Conservation (phyloP, 2,888 invertebrate species). For the Nysson spinosus region DNA sequence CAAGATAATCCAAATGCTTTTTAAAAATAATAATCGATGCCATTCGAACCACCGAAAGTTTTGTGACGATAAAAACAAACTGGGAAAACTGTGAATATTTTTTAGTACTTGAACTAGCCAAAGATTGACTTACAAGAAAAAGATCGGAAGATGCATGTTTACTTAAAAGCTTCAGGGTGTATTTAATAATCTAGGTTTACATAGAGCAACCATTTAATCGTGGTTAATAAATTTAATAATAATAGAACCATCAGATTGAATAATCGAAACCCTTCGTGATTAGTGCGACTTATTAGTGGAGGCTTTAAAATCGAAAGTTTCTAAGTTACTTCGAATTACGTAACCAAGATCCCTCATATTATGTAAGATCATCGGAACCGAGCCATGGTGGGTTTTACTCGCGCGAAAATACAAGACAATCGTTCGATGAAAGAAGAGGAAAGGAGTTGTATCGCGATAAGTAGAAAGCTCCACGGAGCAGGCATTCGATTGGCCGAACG, state of each 20-base stretch:
- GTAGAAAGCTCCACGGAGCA: constrained; percentile 47
- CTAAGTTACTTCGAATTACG: constrained; percentile 15
- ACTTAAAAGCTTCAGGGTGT: too few species aligned
- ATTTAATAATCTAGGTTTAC: too few species aligned
- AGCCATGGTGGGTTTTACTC: constrained; percentile 22
- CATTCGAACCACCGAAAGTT: neutral
- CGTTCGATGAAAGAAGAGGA: constrained; percentile 30
- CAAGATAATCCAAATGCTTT: constrained; percentile 71
- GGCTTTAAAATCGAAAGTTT: neutral
- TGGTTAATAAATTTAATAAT: too few species aligned
- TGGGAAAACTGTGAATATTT: too few species aligned
- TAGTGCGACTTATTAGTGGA: too few species aligned
- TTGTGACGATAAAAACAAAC: too few species aligned
- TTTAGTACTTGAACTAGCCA: too few species aligned
- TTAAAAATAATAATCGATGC: constrained; percentile 32
- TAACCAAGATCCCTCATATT: constrained; percentile 19
- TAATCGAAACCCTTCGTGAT: too few species aligned
- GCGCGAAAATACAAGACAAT: constrained; percentile 3
- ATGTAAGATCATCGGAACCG: constrained; percentile 21
- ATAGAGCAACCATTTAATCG: too few species aligned
- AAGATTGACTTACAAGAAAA: too few species aligned
- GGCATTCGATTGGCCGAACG: constrained; percentile 32
- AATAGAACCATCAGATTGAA: too few species aligned
- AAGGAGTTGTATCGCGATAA: constrained; percentile 23
- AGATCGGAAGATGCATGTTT: too few species aligned